phyloP scores from a whole-genome alignment of 2,797 vertebrate species.

The Sebastes aleutianus region DNA sequence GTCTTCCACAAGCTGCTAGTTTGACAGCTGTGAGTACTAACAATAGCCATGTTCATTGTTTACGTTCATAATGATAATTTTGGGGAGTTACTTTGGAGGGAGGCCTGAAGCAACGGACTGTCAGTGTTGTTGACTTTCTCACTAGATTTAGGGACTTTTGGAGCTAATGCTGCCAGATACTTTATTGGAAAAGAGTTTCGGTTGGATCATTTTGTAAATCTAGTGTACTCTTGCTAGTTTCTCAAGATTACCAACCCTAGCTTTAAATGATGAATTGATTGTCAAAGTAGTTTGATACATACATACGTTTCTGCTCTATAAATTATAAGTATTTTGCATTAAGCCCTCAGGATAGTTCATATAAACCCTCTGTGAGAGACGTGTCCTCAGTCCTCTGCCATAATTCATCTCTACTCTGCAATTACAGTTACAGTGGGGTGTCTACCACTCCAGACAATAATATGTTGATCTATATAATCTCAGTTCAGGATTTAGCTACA shows the following conservation, averaged over 20 bases:
- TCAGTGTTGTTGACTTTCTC: neutral
- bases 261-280: neutral
- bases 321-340: neutral
- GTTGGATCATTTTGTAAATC: neutral
- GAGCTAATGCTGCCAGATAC: neutral
- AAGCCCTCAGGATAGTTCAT: neutral
- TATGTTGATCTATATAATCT: neutral
- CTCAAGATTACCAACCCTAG: neutral
- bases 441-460: constrained; percentile 13
- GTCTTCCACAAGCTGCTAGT: too few species aligned
- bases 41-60: too few species aligned
- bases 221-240: neutral
- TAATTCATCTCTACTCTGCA: constrained; percentile 11
- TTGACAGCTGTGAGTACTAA: too few species aligned
- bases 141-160: neutral
- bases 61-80: too few species aligned
- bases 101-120: too few species aligned
- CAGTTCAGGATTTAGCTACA: neutral
- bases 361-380: neutral
- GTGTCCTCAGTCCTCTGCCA: neutral
- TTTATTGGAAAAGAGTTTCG: neutral
- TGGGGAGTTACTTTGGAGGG: too few species aligned
- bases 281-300: neutral
- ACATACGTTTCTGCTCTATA: neutral
- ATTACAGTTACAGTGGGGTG: constrained; percentile 2